These are phyloP conservation scores for Bradypodion ventrale DNA, from an alignment of 2,797 vertebrate species.

Conservation along the genomic window DNA sequence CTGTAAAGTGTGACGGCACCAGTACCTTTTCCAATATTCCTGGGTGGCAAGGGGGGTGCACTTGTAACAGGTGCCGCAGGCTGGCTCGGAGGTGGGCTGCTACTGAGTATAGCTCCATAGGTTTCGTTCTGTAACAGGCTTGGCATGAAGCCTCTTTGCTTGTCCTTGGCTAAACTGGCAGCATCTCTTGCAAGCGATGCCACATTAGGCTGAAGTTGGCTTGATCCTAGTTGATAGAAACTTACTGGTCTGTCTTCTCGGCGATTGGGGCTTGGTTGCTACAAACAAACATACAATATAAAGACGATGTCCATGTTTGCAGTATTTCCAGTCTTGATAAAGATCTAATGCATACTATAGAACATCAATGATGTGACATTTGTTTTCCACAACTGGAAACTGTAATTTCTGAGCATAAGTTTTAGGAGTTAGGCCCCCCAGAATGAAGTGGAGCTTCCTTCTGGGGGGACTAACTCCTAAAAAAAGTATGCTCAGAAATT, in stretches of 20 bases:
- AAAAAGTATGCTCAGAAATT: too few relatives aligned
- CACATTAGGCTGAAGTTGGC: conserved; percentile 75
- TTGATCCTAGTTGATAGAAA: conserved; percentile 86
- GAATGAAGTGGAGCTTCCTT: too few relatives aligned
- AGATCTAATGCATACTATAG: neutral
- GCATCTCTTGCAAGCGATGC: conserved; percentile 81
- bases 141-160: conserved; percentile 87
- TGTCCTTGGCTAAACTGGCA: conserved; percentile 84
- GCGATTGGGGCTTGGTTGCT: conserved; percentile 92
- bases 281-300: conserved; percentile 22
- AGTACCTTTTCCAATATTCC: conserved; percentile 89
- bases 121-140: conserved; percentile 97
- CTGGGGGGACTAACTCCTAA: neutral
- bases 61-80: conserved; percentile 69
- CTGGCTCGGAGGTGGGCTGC: conserved; percentile 74
- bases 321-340: neutral
- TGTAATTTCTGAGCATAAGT: neutral
- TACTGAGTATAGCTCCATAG: conserved; percentile 89
- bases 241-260: conserved; percentile 95
- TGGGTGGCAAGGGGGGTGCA: conserved; percentile 90
- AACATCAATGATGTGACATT: neutral
- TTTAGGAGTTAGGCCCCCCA: neutral
- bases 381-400: neutral
- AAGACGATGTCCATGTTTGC: neutral
- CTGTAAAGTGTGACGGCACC: neutral